phyloP scores from a whole-genome alignment of 2,888 invertebrate genomes.

The Aporophyla lueneburgensis region DNA sequence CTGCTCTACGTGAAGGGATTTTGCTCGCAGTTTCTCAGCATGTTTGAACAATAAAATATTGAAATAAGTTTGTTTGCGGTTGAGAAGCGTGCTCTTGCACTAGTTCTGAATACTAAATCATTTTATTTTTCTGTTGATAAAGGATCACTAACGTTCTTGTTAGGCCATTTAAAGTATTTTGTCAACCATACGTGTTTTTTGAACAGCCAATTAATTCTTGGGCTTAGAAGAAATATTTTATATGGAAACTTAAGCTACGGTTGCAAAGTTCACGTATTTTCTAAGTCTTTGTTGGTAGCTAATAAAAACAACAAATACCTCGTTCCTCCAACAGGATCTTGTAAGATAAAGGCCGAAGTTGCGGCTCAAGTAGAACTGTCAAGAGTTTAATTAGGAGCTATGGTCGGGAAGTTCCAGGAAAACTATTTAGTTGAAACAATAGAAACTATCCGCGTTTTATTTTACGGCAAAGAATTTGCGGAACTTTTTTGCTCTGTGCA shows the following conservation, averaged over 20 bases:
- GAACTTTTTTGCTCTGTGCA: conserved; percentile 10
- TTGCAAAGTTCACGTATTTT: conserved; percentile 11
- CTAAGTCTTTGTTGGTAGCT: conserved; percentile 1
- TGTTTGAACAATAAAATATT: conserved; percentile 58
- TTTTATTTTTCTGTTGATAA: conserved; percentile 8
- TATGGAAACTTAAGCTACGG: neutral
- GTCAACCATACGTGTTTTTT: conserved; percentile 6
- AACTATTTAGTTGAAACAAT: conserved; percentile 66
- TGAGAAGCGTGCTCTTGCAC: conserved; percentile 15
- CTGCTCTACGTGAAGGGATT: conserved; percentile 49
- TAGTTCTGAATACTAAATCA: conserved; percentile 42
- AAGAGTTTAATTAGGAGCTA: conserved; percentile 64
- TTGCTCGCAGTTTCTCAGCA: conserved; percentile 25
- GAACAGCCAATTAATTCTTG: conserved; percentile 11
- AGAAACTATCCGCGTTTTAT: conserved; percentile 56
- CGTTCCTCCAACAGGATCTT: conserved; percentile 16
- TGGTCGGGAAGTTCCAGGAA: conserved; percentile 57
- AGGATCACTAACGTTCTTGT: conserved; percentile 17
- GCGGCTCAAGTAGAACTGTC: conserved; percentile 51
- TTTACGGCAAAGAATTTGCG: conserved; percentile 18
- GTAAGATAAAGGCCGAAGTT: conserved; percentile 38
- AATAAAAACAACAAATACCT: conserved; percentile 38
- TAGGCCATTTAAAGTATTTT: conserved; percentile 2
- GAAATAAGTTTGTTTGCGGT: conserved; percentile 46
- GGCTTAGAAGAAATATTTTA: neutral